Evolutionary conservation across 2,888 invertebrate species (phyloP).

Genomic region (Strigamia maritima): DNA sequence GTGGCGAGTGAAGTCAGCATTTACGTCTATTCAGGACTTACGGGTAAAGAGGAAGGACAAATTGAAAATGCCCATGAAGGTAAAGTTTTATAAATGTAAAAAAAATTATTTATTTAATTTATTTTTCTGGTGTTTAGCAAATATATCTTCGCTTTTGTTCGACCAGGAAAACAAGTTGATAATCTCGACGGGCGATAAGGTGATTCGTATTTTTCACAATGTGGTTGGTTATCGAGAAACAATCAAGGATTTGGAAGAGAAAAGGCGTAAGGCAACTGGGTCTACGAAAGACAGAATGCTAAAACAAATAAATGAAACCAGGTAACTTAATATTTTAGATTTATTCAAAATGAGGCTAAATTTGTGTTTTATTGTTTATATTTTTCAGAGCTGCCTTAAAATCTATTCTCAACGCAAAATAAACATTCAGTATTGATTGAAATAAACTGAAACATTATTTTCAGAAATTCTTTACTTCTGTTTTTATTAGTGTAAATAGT

Average conservation of each 20-base stretch:
- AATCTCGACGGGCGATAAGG: conserved; percentile 70
- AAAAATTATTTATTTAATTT: not conserved
- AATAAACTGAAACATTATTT: not conserved
- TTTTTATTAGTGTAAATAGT: too few species aligned
- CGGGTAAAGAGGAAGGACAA: conserved; percentile 63
- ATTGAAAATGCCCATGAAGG: conserved; percentile 63
- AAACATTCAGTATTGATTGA: not conserved
- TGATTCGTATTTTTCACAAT: conserved; percentile 75
- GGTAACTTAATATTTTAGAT: conserved; percentile 11
- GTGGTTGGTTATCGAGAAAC: conserved; percentile 63
- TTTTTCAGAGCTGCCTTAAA: conserved; percentile 20
- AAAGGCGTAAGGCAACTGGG: conserved; percentile 42
- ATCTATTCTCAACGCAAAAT: not conserved
- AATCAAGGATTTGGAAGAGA: conserved; percentile 50
- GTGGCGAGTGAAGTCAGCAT: conserved; percentile 65
- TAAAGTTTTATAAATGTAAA: conserved; percentile 44
- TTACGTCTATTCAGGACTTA: conserved; percentile 67
- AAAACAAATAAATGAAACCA: conserved; percentile 63
- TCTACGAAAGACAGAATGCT: conserved; percentile 72
- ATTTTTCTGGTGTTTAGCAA: conserved; percentile 58
- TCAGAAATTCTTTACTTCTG: not conserved
- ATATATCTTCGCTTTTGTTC: conserved; percentile 67
- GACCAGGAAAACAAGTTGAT: conserved; percentile 72
- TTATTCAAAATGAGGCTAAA: too few species aligned
- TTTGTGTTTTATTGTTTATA: not conserved